Evolutionary conservation across 2,888 invertebrate species (phyloP).

Genomic region (Leptinotarsa haldemani): DNA sequence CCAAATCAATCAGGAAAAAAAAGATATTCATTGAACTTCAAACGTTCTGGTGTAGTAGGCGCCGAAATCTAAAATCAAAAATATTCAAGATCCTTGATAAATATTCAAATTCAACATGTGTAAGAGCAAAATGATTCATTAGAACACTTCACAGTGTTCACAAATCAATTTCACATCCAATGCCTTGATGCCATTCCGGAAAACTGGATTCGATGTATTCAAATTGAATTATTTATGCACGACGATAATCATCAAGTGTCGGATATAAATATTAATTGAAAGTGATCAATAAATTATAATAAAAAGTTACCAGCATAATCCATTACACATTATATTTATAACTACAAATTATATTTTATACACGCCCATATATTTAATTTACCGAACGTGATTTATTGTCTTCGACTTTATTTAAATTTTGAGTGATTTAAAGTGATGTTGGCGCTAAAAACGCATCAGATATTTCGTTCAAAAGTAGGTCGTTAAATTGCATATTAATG

Average conservation of each 20-base stretch:
- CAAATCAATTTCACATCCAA: too few relatives aligned
- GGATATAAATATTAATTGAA: conserved; percentile 23
- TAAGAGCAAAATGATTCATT: too few relatives aligned
- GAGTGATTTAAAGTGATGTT: conserved; percentile 23
- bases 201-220: conserved; percentile 1
- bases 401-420: conserved; percentile 19
- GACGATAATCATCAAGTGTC: conserved; percentile 14
- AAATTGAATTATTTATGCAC: background rate
- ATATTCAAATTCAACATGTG: too few relatives aligned
- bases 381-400: conserved; percentile 24
- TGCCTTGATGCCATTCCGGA: background rate
- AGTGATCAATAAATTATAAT: conserved; percentile 25
- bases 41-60: too few relatives aligned
- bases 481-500: too few relatives aligned
- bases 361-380: conserved; percentile 20
- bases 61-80: too few relatives aligned
- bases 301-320: conserved; percentile 25
- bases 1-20: too few relatives aligned
- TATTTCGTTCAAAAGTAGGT: too few relatives aligned
- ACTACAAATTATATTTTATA: conserved; percentile 26
- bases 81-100: too few relatives aligned
- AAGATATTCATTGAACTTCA: too few relatives aligned
- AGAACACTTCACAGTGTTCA: too few relatives aligned
- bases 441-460: background rate
- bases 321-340: conserved; percentile 26